Evolutionary conservation across 2,797 vertebrate species (phyloP).

Genomic region (Jordanella pulchra): DNA sequence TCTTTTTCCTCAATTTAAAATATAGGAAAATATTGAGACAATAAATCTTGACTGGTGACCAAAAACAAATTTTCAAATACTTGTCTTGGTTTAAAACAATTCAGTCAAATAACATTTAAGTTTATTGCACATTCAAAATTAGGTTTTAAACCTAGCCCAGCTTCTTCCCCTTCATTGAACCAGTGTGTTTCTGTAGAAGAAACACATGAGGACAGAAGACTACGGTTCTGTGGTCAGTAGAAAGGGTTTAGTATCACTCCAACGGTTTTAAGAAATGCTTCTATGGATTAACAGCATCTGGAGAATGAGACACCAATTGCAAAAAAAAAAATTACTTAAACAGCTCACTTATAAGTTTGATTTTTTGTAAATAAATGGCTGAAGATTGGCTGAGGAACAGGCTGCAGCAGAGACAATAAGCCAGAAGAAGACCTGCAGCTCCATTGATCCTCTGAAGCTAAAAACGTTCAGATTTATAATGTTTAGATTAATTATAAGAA

Average conservation of each 20-base stretch:
- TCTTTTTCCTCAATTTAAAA: no score
- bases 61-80: no score
- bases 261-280: constrained; percentile 20
- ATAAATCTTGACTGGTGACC: no score
- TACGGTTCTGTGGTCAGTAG: constrained; percentile 6
- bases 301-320: constrained; percentile 5
- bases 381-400: background rate
- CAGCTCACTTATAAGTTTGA: background rate
- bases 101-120: background rate
- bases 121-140: background rate
- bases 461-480: background rate
- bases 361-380: background rate
- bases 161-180: background rate
- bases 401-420: background rate
- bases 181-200: background rate
- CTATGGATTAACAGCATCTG: background rate
- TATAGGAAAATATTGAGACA: no score
- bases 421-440: background rate
- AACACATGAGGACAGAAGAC: background rate
- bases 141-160: background rate
- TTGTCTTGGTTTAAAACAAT: no score
- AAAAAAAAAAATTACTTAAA: background rate
- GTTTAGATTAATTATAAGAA: no score
- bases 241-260: constrained; percentile 7
- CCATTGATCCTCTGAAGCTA: background rate